Base-by-base conservation (phyloP, 2,888 invertebrate genomes). In the Phaonia tiefii region DNA sequence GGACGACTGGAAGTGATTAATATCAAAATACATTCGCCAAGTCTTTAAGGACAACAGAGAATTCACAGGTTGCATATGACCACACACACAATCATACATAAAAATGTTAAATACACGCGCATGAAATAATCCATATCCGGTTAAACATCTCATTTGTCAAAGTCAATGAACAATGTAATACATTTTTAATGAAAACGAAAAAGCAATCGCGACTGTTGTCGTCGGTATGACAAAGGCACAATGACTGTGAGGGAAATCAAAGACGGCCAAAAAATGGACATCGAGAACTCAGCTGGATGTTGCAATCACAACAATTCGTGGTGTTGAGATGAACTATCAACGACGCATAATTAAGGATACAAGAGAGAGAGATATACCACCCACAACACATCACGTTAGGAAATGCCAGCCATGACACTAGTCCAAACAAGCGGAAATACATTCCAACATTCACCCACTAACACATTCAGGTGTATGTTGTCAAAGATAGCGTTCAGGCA, bases 91-190 rank as follows among this genome's bases (percentile, higher is more conserved):
- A 8, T n/a, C n/a, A n/a, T n/a, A n/a, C n/a, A n/a, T n/a, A n/a
- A n/a, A n/a, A n/a, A n/a, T n/a, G n/a, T n/a, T n/a, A n/a, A n/a
- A n/a, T n/a, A n/a, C n/a, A 31, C 3, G 31, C 31, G 31, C n/a
- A n/a, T n/a, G 31, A 67, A 76, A 73, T 73, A 73, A 76, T 69
- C 76, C 69, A 73, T 76, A 77, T 77, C 80, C 80, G 80, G 77
- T 80, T 80, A 76, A 25, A 80, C 80, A 70, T 77, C 74, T 80
- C 80, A 80, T 80, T 80, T 80, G 70, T 69, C 56, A 70, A 69
- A 80, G 73, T 77, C 80, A 80, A 80, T 80, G 76, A 77, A 74
- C 80, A 77, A 65, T 74, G 72, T 70, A 76, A 74, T 76, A 77
- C 73, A 76, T 42, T 70, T 80, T 80, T 77, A 77, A 77, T 74